Evolutionary conservation across 2,888 invertebrate species (phyloP).

Genomic region (Acheta domesticus): DNA sequence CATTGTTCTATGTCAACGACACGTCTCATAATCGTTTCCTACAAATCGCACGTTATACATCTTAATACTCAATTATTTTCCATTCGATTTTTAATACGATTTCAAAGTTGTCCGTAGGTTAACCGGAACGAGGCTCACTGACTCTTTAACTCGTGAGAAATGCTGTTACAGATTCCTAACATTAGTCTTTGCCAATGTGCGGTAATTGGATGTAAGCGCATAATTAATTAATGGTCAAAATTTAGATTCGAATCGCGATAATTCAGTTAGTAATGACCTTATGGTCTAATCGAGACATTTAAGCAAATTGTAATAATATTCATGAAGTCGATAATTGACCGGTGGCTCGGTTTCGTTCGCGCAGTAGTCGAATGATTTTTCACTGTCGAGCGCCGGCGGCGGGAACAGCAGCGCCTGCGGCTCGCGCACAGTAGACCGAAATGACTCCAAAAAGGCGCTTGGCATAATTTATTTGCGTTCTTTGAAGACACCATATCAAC

Average conservation of each 20-base stretch:
- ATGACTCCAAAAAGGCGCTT: too few relatives aligned
- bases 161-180: background rate
- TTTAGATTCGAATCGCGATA: conserved; percentile 11
- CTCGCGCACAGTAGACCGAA: too few relatives aligned
- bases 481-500: too few relatives aligned
- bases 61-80: too few relatives aligned
- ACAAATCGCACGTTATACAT: too few relatives aligned
- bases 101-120: too few relatives aligned
- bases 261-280: conserved; percentile 18
- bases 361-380: conserved; percentile 18
- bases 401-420: too few relatives aligned
- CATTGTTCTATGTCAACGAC: too few relatives aligned
- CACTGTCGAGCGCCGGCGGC: background rate
- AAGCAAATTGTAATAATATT: conserved; percentile 18
- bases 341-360: background rate
- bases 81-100: too few relatives aligned
- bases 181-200: background rate
- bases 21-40: too few relatives aligned
- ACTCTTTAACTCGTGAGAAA: background rate
- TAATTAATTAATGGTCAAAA: conserved; percentile 5
- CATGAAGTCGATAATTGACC: conserved; percentile 3
- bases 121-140: too few relatives aligned
- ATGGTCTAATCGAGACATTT: conserved; percentile 9
- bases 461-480: too few relatives aligned
- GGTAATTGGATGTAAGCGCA: conserved; percentile 10